Conservation (phyloP, 2,113 vertebrate species). For the Mesoclemmys tuberculata region DNA sequence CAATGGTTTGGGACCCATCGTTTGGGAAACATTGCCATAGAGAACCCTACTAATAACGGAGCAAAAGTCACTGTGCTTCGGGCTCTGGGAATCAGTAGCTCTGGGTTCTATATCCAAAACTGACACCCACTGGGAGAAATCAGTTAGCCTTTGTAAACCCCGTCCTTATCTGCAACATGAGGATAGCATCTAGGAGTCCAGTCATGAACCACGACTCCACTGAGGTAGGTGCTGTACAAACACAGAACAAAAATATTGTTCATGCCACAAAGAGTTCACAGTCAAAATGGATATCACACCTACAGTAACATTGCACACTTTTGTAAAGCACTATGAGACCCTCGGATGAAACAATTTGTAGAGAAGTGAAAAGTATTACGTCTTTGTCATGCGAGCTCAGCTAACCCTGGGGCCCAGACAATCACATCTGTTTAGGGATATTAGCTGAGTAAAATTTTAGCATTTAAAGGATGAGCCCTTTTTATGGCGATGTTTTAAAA, state of each 20-base stretch:
- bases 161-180: background rate
- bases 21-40: background rate
- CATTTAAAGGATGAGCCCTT: conserved; percentile 16
- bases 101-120: background rate
- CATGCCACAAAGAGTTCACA: background rate
- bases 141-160: background rate
- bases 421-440: conserved; percentile 20
- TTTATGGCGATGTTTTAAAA: background rate
- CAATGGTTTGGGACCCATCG: background rate
- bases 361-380: background rate
- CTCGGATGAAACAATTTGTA: background rate
- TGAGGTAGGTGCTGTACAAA: background rate
- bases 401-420: background rate
- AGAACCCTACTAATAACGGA: background rate
- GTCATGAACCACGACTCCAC: background rate
- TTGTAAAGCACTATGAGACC: background rate
- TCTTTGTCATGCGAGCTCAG: background rate
- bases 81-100: background rate
- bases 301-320: background rate
- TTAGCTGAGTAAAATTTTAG: conserved; percentile 25
- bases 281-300: background rate
- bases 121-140: background rate
- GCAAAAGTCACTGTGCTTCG: background rate
- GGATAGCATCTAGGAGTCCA: background rate
- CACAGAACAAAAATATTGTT: background rate